phyloP scores from a whole-genome alignment of 2,113 vertebrate species.

The Syrrhaptes paradoxus region DNA sequence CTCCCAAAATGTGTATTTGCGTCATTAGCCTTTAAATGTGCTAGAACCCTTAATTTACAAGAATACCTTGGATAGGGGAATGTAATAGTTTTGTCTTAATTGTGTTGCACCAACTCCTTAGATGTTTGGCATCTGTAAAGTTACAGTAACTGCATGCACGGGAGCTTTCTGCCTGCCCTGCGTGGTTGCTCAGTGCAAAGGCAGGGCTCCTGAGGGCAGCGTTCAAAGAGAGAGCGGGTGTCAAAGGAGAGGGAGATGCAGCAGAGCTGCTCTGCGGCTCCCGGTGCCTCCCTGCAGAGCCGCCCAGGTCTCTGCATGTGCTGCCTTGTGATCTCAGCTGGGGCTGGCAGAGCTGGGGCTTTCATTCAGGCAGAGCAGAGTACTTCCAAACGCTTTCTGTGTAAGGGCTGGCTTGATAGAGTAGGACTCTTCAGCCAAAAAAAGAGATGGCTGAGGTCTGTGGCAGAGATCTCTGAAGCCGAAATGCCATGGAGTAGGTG shows the following conservation, averaged over 20 bases:
- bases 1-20: background rate
- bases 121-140: background rate
- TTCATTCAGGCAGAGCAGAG: constrained; percentile 25
- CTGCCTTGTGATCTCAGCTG: constrained; percentile 48
- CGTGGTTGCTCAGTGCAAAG: background rate
- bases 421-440: background rate
- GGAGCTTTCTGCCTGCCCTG: background rate
- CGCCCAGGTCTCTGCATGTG: background rate
- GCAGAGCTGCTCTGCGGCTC: background rate
- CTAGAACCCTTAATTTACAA: background rate
- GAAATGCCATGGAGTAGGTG: background rate
- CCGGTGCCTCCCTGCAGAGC: background rate
- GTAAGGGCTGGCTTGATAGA: background rate
- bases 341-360: background rate
- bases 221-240: background rate
- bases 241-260: background rate
- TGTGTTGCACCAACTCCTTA: background rate
- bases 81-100: background rate
- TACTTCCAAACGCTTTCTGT: background rate
- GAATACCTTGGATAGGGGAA: background rate
- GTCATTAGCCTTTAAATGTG: background rate
- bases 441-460: background rate
- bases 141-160: background rate
- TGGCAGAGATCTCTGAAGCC: background rate
- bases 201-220: background rate